Percentiles rank a stretch among this genome's conserved stretches.
Conservation (phyloP, 2,797 vertebrate genomes). For the Brachyalestes nurse region DNA sequence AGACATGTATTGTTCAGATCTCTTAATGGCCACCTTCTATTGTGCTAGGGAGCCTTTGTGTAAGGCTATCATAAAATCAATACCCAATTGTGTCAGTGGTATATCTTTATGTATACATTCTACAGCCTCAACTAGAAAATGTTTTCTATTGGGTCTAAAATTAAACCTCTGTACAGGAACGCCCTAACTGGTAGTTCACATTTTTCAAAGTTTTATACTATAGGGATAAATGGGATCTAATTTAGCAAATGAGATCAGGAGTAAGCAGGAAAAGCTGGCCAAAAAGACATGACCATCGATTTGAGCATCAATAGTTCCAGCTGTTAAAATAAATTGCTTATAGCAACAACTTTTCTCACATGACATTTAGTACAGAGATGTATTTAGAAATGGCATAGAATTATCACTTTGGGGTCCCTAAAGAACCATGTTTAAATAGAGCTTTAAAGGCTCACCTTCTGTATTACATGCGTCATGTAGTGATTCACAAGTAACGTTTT, state of each 20-base stretch:
- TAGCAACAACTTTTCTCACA: too few relatives aligned
- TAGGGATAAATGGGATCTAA: neutral
- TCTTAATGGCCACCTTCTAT: constrained; percentile 73
- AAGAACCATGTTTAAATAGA: too few relatives aligned
- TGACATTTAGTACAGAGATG: too few relatives aligned
- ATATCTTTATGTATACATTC: constrained; percentile 79
- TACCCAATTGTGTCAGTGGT: constrained; percentile 75
- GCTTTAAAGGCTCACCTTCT: too few relatives aligned
- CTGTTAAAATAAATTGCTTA: constrained; percentile 28
- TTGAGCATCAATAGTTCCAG: neutral
- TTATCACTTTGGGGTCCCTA: too few relatives aligned
- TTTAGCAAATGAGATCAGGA: neutral
- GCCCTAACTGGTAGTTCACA: neutral
- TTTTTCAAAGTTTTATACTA: neutral
- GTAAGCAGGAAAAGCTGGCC: neutral
- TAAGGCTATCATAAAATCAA: constrained; percentile 79
- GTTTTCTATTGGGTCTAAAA: constrained; percentile 22
- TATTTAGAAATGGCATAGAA: too few relatives aligned
- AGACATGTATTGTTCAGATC: constrained; percentile 68
- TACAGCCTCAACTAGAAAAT: constrained; percentile 70
- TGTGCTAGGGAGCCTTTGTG: constrained; percentile 66
- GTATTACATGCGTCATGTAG: too few relatives aligned
- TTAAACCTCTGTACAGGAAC: constrained; percentile 9
- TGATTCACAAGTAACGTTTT: too few relatives aligned
- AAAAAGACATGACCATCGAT: neutral